Percentiles rank a stretch among this genome's conserved stretches.
phyloP scores from a whole-genome alignment of 1,140 invertebrate genomes.

The Tribolium castaneum region DNA sequence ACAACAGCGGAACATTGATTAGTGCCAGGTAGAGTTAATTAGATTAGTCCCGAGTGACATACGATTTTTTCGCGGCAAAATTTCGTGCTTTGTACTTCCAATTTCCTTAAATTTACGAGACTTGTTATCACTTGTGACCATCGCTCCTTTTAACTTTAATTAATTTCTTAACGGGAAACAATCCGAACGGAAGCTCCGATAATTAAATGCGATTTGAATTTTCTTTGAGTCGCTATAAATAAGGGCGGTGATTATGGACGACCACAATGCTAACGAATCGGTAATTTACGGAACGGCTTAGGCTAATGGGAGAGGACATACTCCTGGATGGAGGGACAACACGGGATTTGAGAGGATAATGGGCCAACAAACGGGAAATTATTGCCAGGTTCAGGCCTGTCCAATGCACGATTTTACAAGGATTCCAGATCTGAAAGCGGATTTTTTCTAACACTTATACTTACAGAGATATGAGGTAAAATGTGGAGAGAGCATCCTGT shows the following conservation, averaged over 20 bases:
- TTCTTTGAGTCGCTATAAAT: neutral
- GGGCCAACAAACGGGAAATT: neutral
- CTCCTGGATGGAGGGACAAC: conserved; percentile 19
- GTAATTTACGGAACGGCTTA: conserved; percentile 42
- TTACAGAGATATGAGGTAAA: too few species aligned
- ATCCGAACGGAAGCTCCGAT: neutral
- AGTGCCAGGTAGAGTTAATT: conserved; percentile 20
- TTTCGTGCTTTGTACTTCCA: neutral
- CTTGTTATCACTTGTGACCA: conserved; percentile 27
- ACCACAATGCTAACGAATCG: conserved; percentile 42
- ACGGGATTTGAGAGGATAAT: neutral
- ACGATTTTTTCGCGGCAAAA: neutral
- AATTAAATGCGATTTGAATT: neutral
- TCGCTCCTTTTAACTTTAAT: conserved; percentile 27
- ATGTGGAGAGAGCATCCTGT: too few species aligned
- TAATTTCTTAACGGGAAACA: conserved; percentile 29
- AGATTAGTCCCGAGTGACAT: neutral
- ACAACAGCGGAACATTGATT: conserved; percentile 26
- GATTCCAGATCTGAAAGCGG: too few species aligned
- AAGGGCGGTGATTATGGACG: conserved; percentile 25
- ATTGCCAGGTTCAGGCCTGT: too few species aligned
- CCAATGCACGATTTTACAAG: too few species aligned
- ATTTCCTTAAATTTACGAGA: conserved; percentile 7
- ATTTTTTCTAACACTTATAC: too few species aligned
- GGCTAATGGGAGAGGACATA: conserved; percentile 40